Percentiles rank a stretch among this genome's conserved stretches.
Conservation (phyloP, 2,888 invertebrate species). For the Ennomos quercinarius region DNA sequence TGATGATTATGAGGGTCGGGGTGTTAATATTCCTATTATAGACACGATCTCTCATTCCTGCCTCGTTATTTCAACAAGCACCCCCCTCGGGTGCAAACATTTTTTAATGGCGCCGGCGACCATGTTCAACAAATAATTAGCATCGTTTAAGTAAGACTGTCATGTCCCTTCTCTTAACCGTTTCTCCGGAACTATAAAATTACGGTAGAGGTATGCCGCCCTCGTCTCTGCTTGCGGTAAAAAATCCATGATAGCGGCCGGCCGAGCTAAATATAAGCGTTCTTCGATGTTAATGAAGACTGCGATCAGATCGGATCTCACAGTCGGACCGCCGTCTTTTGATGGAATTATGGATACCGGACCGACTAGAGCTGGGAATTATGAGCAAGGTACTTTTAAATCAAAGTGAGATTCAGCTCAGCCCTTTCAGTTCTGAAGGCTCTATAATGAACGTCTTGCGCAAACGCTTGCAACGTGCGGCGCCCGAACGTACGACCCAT, state of each 20-base stretch:
- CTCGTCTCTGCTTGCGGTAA: slow-evolving; percentile 51
- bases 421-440: slow-evolving; percentile 35
- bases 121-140: slow-evolving; percentile 66
- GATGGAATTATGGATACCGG: slow-evolving; percentile 47
- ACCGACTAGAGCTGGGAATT: slow-evolving; percentile 14
- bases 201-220: slow-evolving; percentile 60
- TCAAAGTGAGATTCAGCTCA: slow-evolving; percentile 1
- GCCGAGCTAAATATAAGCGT: slow-evolving; percentile 64
- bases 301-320: slow-evolving; percentile 59
- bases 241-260: slow-evolving; percentile 61
- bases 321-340: slow-evolving; percentile 50
- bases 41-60: background rate
- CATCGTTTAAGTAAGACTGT: slow-evolving; percentile 53
- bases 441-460: slow-evolving; percentile 49
- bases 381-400: slow-evolving; percentile 15
- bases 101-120: slow-evolving; percentile 66
- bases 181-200: slow-evolving; percentile 79
- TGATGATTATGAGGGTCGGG: background rate
- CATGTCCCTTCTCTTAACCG: slow-evolving; percentile 65
- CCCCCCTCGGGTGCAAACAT: slow-evolving; percentile 43
- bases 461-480: slow-evolving; percentile 52
- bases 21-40: slow-evolving; percentile 15
- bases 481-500: slow-evolving; percentile 60
- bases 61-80: slow-evolving; percentile 5
- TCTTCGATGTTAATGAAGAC: slow-evolving; percentile 64